These are phyloP conservation scores for Hyperoplus immaculatus DNA, from an alignment of 2,797 vertebrate genomes.

Conservation along the genomic window DNA sequence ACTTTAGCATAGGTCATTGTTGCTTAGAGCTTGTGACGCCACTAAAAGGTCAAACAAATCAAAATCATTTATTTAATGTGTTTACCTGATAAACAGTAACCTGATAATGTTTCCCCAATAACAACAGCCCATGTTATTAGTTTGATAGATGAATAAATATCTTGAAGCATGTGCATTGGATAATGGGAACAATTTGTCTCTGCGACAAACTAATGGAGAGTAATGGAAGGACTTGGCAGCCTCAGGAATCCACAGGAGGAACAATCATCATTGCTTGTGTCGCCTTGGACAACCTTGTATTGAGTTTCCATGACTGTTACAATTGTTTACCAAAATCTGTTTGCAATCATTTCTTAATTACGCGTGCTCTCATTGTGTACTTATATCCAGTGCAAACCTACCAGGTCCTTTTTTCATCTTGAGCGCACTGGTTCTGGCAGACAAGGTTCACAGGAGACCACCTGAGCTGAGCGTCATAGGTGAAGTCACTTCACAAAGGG, in stretches of 20 bases:
- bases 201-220: background rate
- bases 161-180: background rate
- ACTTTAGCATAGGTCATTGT: background rate
- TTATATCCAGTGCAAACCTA: conserved; percentile 37
- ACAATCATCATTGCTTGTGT: conserved; percentile 8
- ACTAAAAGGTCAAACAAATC: background rate
- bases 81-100: background rate
- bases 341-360: conserved; percentile 24
- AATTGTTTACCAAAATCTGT: conserved; percentile 3
- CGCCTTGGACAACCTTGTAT: background rate
- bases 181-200: background rate
- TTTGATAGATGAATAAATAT: background rate
- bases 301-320: conserved; percentile 1
- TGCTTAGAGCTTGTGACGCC: background rate
- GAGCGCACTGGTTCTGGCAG: conserved; percentile 49
- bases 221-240: background rate
- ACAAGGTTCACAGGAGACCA: conserved; percentile 57
- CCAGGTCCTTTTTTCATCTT: conserved; percentile 62
- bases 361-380: conserved; percentile 28
- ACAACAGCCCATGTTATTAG: background rate
- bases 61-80: background rate
- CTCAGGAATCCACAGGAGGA: background rate
- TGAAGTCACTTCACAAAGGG: conserved; percentile 80
- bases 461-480: conserved; percentile 67
- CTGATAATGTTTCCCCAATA: background rate